phyloP scores from a whole-genome alignment of 2,888 invertebrate genomes.

The Drosophila infuscata region DNA sequence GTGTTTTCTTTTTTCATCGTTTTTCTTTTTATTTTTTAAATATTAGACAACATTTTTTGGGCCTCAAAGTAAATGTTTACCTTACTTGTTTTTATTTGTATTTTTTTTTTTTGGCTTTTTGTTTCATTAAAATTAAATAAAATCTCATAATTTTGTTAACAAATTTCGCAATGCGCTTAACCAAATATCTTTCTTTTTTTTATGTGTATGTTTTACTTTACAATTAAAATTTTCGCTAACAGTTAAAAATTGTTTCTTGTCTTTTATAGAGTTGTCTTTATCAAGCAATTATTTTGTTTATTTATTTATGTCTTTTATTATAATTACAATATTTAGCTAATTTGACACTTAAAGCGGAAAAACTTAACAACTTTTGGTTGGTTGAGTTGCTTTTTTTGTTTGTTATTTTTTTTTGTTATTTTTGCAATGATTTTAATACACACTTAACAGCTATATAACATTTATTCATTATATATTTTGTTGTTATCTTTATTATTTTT shows the following conservation, averaged over 20 bases:
- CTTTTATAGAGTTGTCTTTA: constrained; percentile 41
- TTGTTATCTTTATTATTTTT: constrained; percentile 32
- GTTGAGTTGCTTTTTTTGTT: constrained; percentile 55
- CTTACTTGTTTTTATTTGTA: constrained; percentile 46
- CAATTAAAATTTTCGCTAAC: constrained; percentile 80
- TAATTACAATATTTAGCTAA: constrained; percentile 78
- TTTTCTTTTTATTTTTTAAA: constrained; percentile 28
- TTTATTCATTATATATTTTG: constrained; percentile 48
- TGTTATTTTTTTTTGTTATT: constrained; percentile 40
- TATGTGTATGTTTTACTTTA: constrained; percentile 54
- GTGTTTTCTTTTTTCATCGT: constrained; percentile 12
- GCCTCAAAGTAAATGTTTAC: constrained; percentile 58
- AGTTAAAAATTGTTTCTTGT: constrained; percentile 73
- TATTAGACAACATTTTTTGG: constrained; percentile 61
- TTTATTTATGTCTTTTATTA: constrained; percentile 47
- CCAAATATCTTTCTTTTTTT: constrained; percentile 50
- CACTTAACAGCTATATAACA: constrained; percentile 73
- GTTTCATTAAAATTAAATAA: constrained; percentile 71
- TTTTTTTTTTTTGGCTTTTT: constrained; percentile 39
- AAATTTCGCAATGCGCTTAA: constrained; percentile 68
- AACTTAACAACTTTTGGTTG: constrained; percentile 78
- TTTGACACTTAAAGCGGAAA: constrained; percentile 81
- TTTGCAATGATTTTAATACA: constrained; percentile 66
- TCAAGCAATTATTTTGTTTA: constrained; percentile 56
- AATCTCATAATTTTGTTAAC: constrained; percentile 70